Base-by-base conservation (phyloP, 1,140 invertebrate species). In the Batillaria attramentaria region DNA sequence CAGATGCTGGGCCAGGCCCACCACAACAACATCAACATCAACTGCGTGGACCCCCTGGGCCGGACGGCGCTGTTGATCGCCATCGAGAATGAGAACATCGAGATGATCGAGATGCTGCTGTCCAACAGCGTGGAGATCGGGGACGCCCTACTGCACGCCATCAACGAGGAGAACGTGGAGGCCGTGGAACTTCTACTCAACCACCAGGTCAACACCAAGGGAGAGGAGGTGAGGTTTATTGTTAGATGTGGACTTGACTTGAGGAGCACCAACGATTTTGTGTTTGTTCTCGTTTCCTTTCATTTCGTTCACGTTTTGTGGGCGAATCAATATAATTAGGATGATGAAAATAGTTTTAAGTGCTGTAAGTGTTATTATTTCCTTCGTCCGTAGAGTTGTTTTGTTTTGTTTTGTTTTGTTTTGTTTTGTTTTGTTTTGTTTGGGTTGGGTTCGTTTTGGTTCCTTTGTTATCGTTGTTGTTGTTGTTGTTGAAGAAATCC, bases 41-140 rank as follows among this genome's bases (percentile, higher is more conserved):
- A 99, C 91, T 99, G 97, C 91, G 95, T 97, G 41, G 98, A 99
- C 92, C 96, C 97, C 0, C 92, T 99, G 50, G 97, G 98, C 85
- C 92, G 91, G 62, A 89, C 87, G 31, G 91, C 90, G 4, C 82
- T 91, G 35, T 82, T 90, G 24, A 87, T 91, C 16, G 97, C 97
- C 41, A 98, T 99, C 79, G 97, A 99, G 91, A 98, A 98, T 92
- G 97, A 99, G 91, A 98, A 98, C 89, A 95, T 97, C 75, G 97
- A 98, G 87, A 93, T 99, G 69, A 97, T 99, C 79, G 94, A 94
- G 54, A 89, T 98, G 76, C 93, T 99, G 80, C 95, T 99, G 78
- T 95, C 96, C 89, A 94, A 95, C 88, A 94, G 95, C 2, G 95
- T 97, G 3, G 94, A 96, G 77, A 80, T 92, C 41, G 54, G 94